Conservation (phyloP, 2,113 vertebrate genomes). For the Probosciger aterrimus region DNA sequence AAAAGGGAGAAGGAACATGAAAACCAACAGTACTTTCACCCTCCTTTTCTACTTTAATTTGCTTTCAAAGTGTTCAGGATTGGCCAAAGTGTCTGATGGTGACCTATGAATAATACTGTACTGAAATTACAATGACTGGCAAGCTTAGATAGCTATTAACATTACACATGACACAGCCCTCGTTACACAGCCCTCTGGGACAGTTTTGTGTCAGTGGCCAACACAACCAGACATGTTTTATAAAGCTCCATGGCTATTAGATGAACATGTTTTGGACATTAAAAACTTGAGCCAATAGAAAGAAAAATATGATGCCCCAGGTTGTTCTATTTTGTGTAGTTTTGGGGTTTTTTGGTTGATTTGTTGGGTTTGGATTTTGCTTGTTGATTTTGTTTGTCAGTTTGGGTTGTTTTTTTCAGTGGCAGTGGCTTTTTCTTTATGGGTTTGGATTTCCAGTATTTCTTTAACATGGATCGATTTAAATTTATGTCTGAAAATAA, state of each 20-base stretch:
- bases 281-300: neutral
- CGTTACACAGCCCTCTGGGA: neutral
- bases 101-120: neutral
- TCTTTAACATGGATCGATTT: neutral
- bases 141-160: neutral
- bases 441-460: neutral
- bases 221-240: neutral
- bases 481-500: neutral
- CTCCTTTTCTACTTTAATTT: neutral
- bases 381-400: neutral
- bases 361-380: neutral
- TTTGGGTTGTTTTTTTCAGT: rapidly evolving
- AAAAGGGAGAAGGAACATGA: neutral
- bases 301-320: neutral
- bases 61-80: neutral
- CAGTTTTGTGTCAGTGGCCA: neutral
- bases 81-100: neutral
- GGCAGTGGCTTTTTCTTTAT: neutral
- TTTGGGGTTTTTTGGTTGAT: neutral
- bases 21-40: neutral
- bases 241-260: neutral
- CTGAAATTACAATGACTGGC: neutral
- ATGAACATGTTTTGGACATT: neutral
- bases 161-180: neutral
- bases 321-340: neutral